Percentiles rank a stretch among this genome's conserved stretches.
Evolutionary conservation across 2,888 invertebrate genomes (phyloP).

Genomic region (Eulithis testata): DNA sequence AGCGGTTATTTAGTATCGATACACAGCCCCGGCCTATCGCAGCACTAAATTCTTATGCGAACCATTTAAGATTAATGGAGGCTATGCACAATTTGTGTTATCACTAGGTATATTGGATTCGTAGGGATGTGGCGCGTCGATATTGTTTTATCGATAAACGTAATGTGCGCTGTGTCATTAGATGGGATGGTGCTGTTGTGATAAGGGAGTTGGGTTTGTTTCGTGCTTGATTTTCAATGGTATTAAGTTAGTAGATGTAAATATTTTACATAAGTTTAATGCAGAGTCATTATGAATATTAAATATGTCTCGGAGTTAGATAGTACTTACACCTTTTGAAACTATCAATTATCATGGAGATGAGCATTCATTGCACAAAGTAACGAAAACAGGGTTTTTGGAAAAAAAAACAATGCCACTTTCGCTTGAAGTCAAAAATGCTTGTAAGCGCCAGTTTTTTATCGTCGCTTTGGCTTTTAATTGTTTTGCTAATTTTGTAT

Average conservation of each 20-base stretch:
- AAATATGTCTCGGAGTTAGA: too few species aligned
- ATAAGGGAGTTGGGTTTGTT: conserved; percentile 15
- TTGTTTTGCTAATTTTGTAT: too few species aligned
- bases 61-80: conserved; percentile 60
- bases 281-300: too few species aligned
- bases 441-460: too few species aligned
- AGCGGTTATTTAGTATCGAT: conserved; percentile 18
- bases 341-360: too few species aligned
- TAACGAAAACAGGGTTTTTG: too few species aligned
- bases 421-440: too few species aligned
- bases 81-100: conserved; percentile 61
- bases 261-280: not conserved
- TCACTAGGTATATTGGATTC: conserved; percentile 53
- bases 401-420: too few species aligned
- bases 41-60: conserved; percentile 61
- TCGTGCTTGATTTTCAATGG: not conserved
- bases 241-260: not conserved
- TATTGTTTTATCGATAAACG: conserved; percentile 29
- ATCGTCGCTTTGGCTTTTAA: too few species aligned
- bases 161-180: conserved; percentile 22
- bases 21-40: conserved; percentile 33
- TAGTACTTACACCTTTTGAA: too few species aligned
- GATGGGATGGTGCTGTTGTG: conserved; percentile 15
- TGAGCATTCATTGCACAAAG: too few species aligned
- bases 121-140: conserved; percentile 44